These are phyloP conservation scores for Elephantulus edwardii DNA, from an alignment of 2,113 vertebrate genomes.

Conservation along the genomic window DNA sequence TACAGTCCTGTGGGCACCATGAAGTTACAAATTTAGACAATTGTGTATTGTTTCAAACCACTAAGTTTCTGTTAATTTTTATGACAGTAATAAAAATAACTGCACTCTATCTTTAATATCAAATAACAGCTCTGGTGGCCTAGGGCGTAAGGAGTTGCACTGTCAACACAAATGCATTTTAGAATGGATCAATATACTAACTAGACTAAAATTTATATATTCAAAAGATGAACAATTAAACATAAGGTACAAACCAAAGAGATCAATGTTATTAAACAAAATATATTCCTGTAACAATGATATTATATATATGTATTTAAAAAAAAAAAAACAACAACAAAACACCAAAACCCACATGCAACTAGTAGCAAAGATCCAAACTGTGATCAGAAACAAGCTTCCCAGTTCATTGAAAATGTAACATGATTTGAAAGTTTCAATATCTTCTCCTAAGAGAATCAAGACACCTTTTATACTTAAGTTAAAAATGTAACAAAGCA, in stretches of 20 bases:
- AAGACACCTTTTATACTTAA: neutral
- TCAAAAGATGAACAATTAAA: neutral
- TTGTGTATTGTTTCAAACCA: neutral
- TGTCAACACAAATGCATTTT: too few relatives aligned
- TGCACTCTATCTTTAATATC: neutral
- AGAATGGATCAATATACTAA: neutral
- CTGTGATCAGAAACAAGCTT: neutral
- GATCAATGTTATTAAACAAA: neutral
- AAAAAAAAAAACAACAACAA: neutral
- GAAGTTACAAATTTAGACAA: neutral
- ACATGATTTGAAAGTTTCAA: neutral
- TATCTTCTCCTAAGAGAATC: neutral
- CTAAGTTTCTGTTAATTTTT: neutral
- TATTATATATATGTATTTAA: neutral
- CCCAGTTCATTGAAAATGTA: neutral
- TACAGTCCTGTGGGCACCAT: too few relatives aligned
- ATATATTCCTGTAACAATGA: neutral
- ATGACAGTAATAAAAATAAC: neutral
- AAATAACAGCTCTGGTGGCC: too few relatives aligned
- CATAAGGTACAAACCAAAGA: neutral
- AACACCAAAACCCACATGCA: too few relatives aligned
- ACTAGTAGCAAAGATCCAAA: neutral
- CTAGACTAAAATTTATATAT: neutral
- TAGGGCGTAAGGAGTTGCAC: too few relatives aligned
- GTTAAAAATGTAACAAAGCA: slow-evolving; percentile 16